These are phyloP conservation scores for Hemithea aestivaria DNA, from an alignment of 2,888 invertebrate species.

Conservation along the genomic window DNA sequence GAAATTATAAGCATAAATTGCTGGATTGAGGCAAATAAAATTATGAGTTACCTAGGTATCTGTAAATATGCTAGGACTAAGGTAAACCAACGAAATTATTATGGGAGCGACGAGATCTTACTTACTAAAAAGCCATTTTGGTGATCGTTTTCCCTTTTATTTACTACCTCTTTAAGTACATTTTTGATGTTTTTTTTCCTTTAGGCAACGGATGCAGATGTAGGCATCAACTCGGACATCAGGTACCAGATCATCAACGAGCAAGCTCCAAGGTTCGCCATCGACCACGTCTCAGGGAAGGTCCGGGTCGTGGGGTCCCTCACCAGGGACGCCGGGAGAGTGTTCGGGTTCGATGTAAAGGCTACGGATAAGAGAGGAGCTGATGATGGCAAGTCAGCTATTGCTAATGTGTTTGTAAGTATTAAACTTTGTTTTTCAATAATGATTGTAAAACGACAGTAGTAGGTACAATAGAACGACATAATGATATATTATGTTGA, in stretches of 20 bases:
- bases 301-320: slow-evolving; percentile 86
- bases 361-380: slow-evolving; percentile 90
- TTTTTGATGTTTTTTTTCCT: neutral
- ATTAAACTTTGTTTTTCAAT: neutral
- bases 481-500: no score
- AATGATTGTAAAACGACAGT: no score
- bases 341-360: slow-evolving; percentile 92
- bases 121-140: no score
- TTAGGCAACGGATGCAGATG: slow-evolving; percentile 86
- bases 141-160: no score
- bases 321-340: slow-evolving; percentile 83
- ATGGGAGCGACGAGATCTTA: no score
- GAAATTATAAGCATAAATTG: no score
- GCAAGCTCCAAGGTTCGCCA: slow-evolving; percentile 85
- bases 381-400: slow-evolving; percentile 89
- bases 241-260: slow-evolving; percentile 90
- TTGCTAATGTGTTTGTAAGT: slow-evolving; percentile 91
- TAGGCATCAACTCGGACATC: slow-evolving; percentile 87
- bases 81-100: no score
- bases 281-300: slow-evolving; percentile 87
- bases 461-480: no score
- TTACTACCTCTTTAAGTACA: neutral
- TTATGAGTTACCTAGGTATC: no score
- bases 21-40: no score
- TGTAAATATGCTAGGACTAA: no score